phyloP scores from a whole-genome alignment of 2,797 vertebrate genomes.

The Tamandua tetradactyla region DNA sequence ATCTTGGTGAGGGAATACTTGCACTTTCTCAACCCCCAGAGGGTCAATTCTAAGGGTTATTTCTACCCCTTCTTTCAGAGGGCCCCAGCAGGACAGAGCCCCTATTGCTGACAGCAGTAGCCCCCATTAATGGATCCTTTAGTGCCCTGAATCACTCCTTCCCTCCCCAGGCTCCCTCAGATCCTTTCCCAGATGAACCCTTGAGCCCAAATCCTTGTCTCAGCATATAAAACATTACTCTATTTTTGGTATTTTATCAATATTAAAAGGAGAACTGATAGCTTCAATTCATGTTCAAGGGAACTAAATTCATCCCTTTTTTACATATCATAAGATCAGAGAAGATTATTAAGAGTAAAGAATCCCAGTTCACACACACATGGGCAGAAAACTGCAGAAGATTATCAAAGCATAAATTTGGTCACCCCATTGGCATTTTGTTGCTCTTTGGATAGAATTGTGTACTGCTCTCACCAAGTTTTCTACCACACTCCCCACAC shows the following conservation, averaged over 20 bases:
- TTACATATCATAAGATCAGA: neutral
- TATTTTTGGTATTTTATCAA: neutral
- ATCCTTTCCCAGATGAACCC: neutral
- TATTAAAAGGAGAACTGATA: neutral
- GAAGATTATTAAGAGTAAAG: neutral
- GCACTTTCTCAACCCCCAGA: neutral
- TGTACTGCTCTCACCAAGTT: neutral
- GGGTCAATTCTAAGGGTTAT: neutral
- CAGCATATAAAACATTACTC: neutral
- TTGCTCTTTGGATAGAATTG: neutral
- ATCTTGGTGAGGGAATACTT: neutral
- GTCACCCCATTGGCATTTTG: neutral
- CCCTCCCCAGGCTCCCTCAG: neutral
- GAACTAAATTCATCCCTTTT: neutral
- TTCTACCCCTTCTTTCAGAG: neutral
- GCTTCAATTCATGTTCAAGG: neutral
- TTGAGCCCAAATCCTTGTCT: neutral
- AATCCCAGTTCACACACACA: neutral
- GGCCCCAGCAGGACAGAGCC: neutral
- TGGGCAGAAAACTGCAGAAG: neutral
- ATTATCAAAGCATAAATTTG: neutral
- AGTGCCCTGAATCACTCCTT: fast-evolving
- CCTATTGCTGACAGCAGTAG: neutral
- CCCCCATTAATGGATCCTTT: fast-evolving
- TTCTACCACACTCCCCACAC: neutral